phyloP scores from a whole-genome alignment of 2,113 vertebrate species.

The Excalfactoria chinensis region DNA sequence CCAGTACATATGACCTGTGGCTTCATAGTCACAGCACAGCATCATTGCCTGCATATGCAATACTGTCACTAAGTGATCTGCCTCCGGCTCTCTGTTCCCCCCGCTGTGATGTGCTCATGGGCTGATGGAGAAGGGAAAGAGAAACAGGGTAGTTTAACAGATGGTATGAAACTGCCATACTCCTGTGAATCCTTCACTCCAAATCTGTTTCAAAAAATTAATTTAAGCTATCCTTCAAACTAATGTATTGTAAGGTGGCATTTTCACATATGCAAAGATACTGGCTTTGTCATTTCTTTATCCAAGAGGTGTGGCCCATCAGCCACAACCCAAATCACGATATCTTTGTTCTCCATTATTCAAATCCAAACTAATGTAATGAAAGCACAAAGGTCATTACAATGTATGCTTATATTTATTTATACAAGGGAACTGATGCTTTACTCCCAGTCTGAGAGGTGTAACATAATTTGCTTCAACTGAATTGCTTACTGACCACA shows the following conservation, averaged over 20 bases:
- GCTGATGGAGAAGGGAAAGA: background rate
- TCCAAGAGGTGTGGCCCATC: background rate
- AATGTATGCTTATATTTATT: background rate
- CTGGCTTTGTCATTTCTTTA: background rate
- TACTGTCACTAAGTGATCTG: fast-evolving
- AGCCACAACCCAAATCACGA: background rate
- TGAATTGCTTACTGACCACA: background rate
- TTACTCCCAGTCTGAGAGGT: background rate
- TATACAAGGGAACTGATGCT: background rate
- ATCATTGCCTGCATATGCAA: background rate
- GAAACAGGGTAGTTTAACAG: background rate
- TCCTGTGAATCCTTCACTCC: background rate
- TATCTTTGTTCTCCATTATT: background rate
- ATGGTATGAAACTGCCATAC: fast-evolving
- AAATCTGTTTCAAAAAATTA: background rate
- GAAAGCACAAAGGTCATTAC: background rate
- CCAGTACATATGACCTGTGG: fast-evolving
- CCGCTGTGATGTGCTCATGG: fast-evolving
- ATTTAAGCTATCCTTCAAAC: background rate
- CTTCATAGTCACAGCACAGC: background rate
- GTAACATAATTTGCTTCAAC: background rate
- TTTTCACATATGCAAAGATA: background rate
- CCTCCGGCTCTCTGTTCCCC: background rate
- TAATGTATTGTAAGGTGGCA: background rate
- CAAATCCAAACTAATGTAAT: background rate